phyloP scores from a whole-genome alignment of 1,140 invertebrate species.

The Pinna nobilis region DNA sequence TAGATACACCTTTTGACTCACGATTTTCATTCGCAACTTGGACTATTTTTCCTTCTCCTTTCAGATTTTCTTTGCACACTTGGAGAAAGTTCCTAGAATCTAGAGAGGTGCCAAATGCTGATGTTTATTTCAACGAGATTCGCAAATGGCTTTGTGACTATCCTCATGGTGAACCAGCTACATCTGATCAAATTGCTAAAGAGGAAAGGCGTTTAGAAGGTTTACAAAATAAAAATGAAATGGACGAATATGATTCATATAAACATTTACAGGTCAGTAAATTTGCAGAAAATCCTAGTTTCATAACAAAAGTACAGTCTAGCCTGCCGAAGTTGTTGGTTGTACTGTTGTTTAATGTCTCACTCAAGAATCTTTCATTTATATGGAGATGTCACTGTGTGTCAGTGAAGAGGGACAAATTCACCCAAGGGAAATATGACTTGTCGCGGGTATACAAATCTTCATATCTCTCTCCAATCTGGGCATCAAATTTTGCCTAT shows the following conservation, averaged over 20 bases:
- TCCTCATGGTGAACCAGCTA: conserved; percentile 46
- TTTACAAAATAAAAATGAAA: conserved; percentile 38
- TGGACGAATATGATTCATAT: conserved; percentile 36
- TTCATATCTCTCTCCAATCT: too few relatives aligned
- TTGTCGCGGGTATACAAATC: too few relatives aligned
- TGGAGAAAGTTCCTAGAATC: conserved; percentile 64
- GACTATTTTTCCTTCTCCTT: not conserved
- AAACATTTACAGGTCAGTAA: conserved; percentile 33
- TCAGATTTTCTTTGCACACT: conserved; percentile 60
- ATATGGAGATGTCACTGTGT: too few relatives aligned
- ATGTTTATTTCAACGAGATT: conserved; percentile 70
- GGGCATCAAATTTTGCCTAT: too few relatives aligned
- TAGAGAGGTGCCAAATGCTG: conserved; percentile 44
- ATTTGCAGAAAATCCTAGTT: not conserved
- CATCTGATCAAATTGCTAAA: conserved; percentile 54
- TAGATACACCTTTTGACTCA: too few relatives aligned
- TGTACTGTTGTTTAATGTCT: too few relatives aligned
- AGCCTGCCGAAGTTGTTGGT: not conserved
- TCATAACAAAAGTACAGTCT: not conserved
- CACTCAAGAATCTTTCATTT: too few relatives aligned
- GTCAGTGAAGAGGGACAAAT: too few relatives aligned
- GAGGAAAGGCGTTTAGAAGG: conserved; percentile 50
- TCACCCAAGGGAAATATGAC: not conserved
- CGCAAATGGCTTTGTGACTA: conserved; percentile 62
- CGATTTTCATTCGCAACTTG: too few relatives aligned